Percentiles rank a stretch among this genome's conserved stretches.
Evolutionary conservation across 2,113 vertebrate genomes (phyloP).

Genomic region (Anolis carolinensis): DNA sequence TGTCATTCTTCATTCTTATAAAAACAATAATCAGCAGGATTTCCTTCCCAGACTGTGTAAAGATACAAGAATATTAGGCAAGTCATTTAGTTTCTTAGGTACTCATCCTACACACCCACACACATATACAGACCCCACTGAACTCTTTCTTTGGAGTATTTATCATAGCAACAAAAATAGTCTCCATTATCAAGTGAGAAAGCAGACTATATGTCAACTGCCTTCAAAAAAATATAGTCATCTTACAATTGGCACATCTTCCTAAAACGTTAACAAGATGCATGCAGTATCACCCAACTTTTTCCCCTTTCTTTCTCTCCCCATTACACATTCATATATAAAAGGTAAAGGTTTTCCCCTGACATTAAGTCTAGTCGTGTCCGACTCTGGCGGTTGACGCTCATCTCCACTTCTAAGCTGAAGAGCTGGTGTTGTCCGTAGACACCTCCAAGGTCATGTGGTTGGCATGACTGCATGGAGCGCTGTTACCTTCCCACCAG

Average conservation of each 20-base stretch:
- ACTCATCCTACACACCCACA: background rate
- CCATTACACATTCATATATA: background rate
- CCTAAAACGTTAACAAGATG: no score
- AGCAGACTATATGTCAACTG: background rate
- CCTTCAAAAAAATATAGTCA: background rate
- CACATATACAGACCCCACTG: background rate
- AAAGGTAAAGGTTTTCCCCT: no score
- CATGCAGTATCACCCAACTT: background rate
- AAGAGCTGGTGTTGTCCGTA: no score
- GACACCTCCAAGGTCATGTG: no score
- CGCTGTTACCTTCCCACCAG: no score
- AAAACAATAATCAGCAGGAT: accelerated
- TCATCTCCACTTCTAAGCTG: no score
- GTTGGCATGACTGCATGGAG: no score
- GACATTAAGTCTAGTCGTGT: no score
- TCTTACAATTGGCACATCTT: no score
- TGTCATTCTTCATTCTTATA: accelerated
- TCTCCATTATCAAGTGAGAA: background rate
- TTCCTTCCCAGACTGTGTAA: background rate
- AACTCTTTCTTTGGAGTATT: background rate
- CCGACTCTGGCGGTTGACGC: no score
- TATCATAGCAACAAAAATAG: accelerated
- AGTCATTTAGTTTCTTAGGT: background rate
- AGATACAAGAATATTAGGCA: background rate
- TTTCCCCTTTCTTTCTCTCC: background rate